These are phyloP conservation scores for Drosophila subobscura DNA, from an alignment of 1,140 invertebrate genomes.

Conservation along the genomic window DNA sequence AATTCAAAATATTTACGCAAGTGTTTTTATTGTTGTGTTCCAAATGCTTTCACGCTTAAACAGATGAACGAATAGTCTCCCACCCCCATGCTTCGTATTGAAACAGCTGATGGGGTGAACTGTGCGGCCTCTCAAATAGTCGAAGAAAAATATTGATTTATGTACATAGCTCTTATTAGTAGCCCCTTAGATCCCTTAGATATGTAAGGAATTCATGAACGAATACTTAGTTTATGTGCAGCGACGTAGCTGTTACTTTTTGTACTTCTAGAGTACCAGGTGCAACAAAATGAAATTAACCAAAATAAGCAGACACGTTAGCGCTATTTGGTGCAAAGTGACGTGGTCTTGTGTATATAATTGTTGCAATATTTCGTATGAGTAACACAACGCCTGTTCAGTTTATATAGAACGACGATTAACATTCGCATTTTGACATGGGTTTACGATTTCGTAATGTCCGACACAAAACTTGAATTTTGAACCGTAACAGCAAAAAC, in stretches of 20 bases:
- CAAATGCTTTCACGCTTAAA: too few species aligned
- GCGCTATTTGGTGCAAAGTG: slow-evolving; percentile 5
- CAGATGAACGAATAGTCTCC: too few species aligned
- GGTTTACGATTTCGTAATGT: slow-evolving; percentile 35
- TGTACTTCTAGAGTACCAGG: neutral
- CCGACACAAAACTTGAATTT: slow-evolving; percentile 14
- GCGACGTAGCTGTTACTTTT: neutral
- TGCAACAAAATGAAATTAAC: slow-evolving; percentile 14
- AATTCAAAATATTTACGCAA: slow-evolving; percentile 30
- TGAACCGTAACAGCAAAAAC: slow-evolving; percentile 1
- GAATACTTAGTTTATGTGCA: too few species aligned
- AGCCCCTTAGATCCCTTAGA: too few species aligned
- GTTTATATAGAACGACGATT: slow-evolving; percentile 22
- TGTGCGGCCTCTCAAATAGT: too few species aligned
- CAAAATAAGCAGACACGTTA: slow-evolving; percentile 33
- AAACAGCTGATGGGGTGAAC: too few species aligned
- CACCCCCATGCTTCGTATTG: too few species aligned
- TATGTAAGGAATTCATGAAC: too few species aligned
- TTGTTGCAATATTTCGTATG: slow-evolving; percentile 12
- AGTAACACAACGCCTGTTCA: slow-evolving; percentile 6
- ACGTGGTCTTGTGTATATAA: slow-evolving; percentile 21
- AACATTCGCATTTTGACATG: slow-evolving; percentile 24
- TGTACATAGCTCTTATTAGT: too few species aligned
- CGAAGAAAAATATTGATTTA: too few species aligned
- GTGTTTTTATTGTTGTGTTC: slow-evolving; percentile 16